Evolutionary conservation across 1,140 invertebrate species (phyloP), one percentile per base, ranked within the genome.

Genomic region (Druon quercuslanigerum): DNA sequence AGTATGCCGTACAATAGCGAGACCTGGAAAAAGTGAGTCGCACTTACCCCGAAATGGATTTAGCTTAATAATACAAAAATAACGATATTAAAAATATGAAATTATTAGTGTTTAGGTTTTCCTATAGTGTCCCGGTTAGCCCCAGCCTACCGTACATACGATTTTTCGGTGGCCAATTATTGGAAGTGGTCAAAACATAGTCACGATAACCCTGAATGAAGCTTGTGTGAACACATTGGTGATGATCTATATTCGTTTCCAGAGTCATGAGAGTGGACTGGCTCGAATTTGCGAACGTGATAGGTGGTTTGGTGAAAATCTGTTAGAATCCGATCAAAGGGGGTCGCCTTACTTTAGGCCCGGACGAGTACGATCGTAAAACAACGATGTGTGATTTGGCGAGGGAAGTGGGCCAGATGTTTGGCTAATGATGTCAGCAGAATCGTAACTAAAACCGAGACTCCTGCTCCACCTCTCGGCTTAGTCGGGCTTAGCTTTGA

Each of bases 391-490:
- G 78, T 80, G 79, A 78, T 84, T 75, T 75, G 78, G 73, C 80
- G 82, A 79, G 84, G 83, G 82, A 87, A 89, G 85, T 88, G 85
- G 85, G 83, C 88, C 90, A 91, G 90, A 91, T 91, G 90, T 91
- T 90, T 88, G 89, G 88, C 88, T 91, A 91, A 91, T 90, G 90
- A 91, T 90, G 90, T 90, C 89, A 90, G 88, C 89, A 86, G 84
- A 89, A 89, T 90, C 89, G 90, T 90, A 90, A 90, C 89, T 87
- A 89, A 90, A 88, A 86, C 86, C 87, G 81, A 87, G 81, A 80
- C 78, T 72, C 81, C 77, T 79, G 73, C 79, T 77, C 77, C 77
- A 87, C 83, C 82, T 40, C 60, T 82, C 85, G 80, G 84, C 84
- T 88, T 81, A 82, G 84, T 77, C 54, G 70, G 73, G 75, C 72